These are phyloP conservation scores for Sorex maritimensis DNA, from an alignment of 2,797 vertebrate genomes.

Conservation along the genomic window DNA sequence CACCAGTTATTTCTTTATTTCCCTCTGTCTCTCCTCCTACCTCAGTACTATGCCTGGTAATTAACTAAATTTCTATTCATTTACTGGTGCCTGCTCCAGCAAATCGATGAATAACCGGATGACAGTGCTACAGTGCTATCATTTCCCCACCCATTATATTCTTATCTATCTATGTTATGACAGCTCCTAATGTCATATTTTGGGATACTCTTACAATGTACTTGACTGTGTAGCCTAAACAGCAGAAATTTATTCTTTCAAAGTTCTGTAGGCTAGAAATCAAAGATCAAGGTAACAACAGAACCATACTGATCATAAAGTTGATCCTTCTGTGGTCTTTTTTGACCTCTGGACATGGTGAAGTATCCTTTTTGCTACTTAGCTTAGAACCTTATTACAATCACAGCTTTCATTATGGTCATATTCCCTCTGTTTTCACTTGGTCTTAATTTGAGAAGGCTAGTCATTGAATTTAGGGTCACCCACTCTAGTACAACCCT, in stretches of 20 bases:
- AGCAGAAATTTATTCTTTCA: not conserved
- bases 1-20: too few species aligned
- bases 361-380: not conserved
- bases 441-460: too few species aligned
- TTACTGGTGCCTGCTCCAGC: not conserved
- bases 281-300: not conserved
- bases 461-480: not conserved
- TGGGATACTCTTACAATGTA: too few species aligned
- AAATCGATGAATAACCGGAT: too few species aligned
- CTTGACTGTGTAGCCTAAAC: too few species aligned
- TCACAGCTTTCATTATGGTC: fast-evolving
- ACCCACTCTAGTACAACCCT: not conserved
- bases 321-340: too few species aligned
- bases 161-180: too few species aligned
- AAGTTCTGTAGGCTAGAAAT: not conserved
- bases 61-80: not conserved
- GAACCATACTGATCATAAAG: too few species aligned
- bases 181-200: too few species aligned
- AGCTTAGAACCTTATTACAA: fast-evolving
- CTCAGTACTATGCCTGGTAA: not conserved
- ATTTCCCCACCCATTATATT: too few species aligned
- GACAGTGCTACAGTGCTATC: too few species aligned
- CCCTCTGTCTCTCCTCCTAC: too few species aligned
- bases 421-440: not conserved
- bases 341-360: not conserved